Evolutionary conservation across 1,140 invertebrate species (phyloP).

Genomic region (Paramacrobiotus metropolitanus): DNA sequence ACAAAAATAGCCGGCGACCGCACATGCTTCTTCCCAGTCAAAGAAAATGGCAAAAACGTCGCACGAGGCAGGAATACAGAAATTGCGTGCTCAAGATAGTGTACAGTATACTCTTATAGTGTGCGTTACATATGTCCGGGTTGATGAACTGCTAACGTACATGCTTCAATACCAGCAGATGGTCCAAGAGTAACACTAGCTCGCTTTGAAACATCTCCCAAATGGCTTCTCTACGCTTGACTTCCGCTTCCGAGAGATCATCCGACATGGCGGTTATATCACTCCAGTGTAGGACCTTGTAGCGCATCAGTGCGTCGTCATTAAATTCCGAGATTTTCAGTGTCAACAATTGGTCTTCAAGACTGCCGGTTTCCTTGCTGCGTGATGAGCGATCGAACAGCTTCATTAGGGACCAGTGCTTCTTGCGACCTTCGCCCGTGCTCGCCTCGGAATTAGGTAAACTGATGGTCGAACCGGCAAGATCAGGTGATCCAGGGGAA

Average conservation of each 20-base stretch:
- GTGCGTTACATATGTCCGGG: no score
- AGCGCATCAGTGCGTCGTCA: slow-evolving; percentile 17
- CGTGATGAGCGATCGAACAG: slow-evolving; percentile 1
- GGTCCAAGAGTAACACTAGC: slow-evolving; percentile 38
- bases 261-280: slow-evolving; percentile 23
- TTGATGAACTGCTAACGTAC: no score
- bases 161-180: slow-evolving; percentile 45
- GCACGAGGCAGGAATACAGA: no score
- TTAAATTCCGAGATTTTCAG: slow-evolving; percentile 16
- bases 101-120: no score
- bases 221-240: slow-evolving; percentile 32
- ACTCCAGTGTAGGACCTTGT: slow-evolving; percentile 21
- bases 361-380: slow-evolving; percentile 10
- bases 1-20: no score
- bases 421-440: neutral
- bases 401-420: neutral
- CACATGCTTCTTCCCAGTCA: no score
- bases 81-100: no score
- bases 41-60: no score
- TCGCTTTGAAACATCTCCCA: slow-evolving; percentile 47
- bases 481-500: neutral
- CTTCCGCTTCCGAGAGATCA: slow-evolving; percentile 20
- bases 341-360: slow-evolving; percentile 16
- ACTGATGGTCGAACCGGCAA: neutral
- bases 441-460: neutral